Evolutionary conservation across 2,888 invertebrate genomes (phyloP).

Genomic region (Tanytarsus gracilentus): DNA sequence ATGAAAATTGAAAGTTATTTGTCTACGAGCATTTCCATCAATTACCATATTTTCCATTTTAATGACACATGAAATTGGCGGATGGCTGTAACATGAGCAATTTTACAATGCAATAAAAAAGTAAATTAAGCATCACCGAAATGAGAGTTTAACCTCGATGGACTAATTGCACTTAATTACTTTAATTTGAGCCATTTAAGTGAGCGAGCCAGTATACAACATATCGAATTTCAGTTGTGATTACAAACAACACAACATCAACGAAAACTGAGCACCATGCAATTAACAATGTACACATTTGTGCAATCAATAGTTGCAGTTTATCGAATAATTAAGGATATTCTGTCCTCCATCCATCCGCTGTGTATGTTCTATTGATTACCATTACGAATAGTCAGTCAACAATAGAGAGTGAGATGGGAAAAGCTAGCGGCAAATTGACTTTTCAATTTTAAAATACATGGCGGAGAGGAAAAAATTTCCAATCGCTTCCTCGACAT

Average conservation of each 20-base stretch:
- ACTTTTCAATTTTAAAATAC: slow-evolving; percentile 3
- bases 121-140: too few relatives aligned
- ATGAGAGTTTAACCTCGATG: too few relatives aligned
- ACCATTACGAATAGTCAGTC: neutral
- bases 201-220: neutral
- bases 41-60: too few relatives aligned
- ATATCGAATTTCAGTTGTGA: slow-evolving; percentile 20
- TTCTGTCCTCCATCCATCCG: too few relatives aligned
- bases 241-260: slow-evolving; percentile 16
- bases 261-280: slow-evolving; percentile 9
- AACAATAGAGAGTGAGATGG: neutral
- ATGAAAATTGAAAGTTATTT: too few relatives aligned
- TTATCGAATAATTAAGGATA: slow-evolving; percentile 8
- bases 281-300: slow-evolving; percentile 5
- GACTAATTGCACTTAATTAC: slow-evolving; percentile 22
- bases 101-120: too few relatives aligned
- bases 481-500: neutral
- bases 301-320: slow-evolving; percentile 13
- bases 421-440: slow-evolving; percentile 27
- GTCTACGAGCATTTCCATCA: too few relatives aligned
- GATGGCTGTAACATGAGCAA: neutral
- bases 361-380: too few relatives aligned
- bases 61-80: too few relatives aligned
- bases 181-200: slow-evolving; percentile 3
- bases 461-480: neutral